Evolutionary conservation across 2,113 vertebrate species (phyloP).

Genomic region (Podarcis muralis): DNA sequence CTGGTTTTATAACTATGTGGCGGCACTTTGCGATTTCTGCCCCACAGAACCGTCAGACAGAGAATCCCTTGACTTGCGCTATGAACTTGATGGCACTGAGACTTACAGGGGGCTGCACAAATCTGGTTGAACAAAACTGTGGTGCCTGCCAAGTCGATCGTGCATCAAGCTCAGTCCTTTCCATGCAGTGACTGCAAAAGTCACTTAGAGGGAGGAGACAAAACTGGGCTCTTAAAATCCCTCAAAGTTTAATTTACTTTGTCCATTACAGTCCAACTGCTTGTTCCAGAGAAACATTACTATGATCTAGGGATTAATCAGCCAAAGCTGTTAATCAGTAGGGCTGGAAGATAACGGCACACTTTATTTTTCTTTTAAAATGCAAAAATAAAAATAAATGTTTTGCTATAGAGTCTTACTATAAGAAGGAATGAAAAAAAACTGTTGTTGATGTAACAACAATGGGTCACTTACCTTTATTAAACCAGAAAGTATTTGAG

Average conservation of each 20-base stretch:
- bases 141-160: neutral
- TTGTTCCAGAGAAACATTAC: neutral
- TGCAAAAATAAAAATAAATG: no score
- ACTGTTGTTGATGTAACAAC: neutral
- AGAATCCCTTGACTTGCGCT: neutral
- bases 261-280: neutral
- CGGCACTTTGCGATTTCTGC: neutral
- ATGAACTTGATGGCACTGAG: neutral
- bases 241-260: neutral
- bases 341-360: neutral
- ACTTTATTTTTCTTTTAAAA: neutral
- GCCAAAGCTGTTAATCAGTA: neutral
- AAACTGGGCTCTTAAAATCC: neutral
- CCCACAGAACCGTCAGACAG: neutral
- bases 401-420: neutral
- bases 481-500: neutral
- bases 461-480: neutral
- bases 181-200: neutral
- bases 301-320: neutral
- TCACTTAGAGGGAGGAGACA: neutral
- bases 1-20: neutral
- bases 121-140: neutral
- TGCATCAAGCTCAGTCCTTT: neutral
- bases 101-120: neutral
- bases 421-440: neutral